Base-by-base conservation (phyloP, 1,140 invertebrate genomes). In the Drosophila melanica region DNA sequence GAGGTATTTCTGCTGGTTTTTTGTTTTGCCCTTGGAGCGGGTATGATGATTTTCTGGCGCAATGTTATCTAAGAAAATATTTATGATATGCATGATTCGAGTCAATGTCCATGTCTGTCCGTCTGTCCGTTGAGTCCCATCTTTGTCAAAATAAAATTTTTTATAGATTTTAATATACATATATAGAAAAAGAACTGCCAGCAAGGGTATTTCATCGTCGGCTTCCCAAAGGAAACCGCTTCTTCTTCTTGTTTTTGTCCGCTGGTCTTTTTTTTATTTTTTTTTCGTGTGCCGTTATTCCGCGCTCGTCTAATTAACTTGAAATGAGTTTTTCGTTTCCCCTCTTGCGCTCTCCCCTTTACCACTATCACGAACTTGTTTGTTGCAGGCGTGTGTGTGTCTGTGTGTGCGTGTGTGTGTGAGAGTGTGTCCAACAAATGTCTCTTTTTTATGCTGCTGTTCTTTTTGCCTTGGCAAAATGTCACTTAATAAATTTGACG, bases 401-500 rank as follows among this genome's bases (percentile, higher is more conserved):
- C 37, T 58, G 12, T 58, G 54, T 39, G 44, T 30, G 53, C 42
- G 63, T 20, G 53, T 16, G 33, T 48, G 30, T 55, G 20, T 45
- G 68, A 57, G 47, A 59, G 48, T 66, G 16, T 79, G 77, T 81
- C 75, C 74, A 37, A 66, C 53, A 86, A 86, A 87, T 79, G 75
- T 64, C 64, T 62, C 33, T 68, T 65, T 63, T 77, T 74, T 77
- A 39, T 59, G 20, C 41, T 64, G 33, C 30, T 62, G 12, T 54
- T 64, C 39, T 79, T 79, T 72, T 86, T 77, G 70, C 54, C 27
- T 51, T 47, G 71, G 64, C 72, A 87, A 84, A 87, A 87, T 87
- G 84, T 87, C 82, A 87, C 82, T 87, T 87, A 89, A 87, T 87
- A 87, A 87, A 87, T 87, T 87, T 87, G 87, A 87, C 84, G 84